Evolutionary conservation across 2,113 vertebrate species (phyloP), one percentile per base, ranked within the genome.

Genomic region (Tachysurus fulvidraco): DNA sequence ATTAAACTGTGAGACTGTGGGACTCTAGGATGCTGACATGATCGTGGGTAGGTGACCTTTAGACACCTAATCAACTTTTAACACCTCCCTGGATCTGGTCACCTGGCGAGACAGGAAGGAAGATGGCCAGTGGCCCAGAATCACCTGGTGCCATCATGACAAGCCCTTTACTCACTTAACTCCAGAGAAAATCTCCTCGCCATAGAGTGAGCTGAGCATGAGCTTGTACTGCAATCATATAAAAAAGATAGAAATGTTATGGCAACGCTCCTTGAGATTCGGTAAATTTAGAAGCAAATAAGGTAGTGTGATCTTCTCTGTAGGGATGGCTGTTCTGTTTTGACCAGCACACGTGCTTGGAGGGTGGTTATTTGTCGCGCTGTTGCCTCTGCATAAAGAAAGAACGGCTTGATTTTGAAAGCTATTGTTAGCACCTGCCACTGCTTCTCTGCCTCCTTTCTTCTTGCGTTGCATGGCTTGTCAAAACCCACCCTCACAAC

Each of bases 51-150:
- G 88, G 91, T 95, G 94, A 95, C 95, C 94, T 96, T 96, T 96
- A 94, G 93, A 92, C 93, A 93, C 92, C 93, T 95, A 94, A 95
- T 96, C 94, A 95, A 95, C 94, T 95, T 95, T 94, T 95, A 95
- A 95, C 95, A 95, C 94, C 94, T 95, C 89, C 65, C 83, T 74
- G 81, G 81, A 87, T 90, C 89, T 55, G 59, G 80, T 86, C 86
- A 81, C 84, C 64, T 80, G 46, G 82, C 19, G 79, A 86, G 88
- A 85, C 62, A 71, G 83, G 83, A 79, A 83, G 74, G 78, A 83
- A 83, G 88, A 86, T 81, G 67, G 84, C 81, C 76, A 67, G 78
- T 80, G 59, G 77, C 36, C 82, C 73, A 16, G 88, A 89, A 91
- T 88, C 85, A 65, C 67, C 83, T 17, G 21, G 67, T 52, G 36